These are phyloP conservation scores for Melanostigma gelatinosum DNA, from an alignment of 2,113 vertebrate species.

Conservation along the genomic window DNA sequence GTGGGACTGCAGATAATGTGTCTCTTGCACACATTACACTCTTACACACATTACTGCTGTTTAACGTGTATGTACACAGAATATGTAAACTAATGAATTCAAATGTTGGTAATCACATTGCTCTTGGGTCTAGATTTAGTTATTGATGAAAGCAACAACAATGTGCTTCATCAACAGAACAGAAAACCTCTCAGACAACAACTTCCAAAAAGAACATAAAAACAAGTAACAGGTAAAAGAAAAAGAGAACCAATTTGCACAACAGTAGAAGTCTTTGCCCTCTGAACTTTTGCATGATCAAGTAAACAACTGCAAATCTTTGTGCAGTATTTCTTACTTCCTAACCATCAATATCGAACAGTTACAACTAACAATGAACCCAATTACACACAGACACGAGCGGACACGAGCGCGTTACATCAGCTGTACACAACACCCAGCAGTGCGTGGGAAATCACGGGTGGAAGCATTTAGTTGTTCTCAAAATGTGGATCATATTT, in stretches of 20 bases:
- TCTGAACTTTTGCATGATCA: neutral
- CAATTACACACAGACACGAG: neutral
- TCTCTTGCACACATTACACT: neutral
- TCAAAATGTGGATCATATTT: neutral
- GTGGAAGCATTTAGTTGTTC: neutral
- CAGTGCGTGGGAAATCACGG: neutral
- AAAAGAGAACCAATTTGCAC: neutral
- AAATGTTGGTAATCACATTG: neutral
- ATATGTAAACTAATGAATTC: neutral
- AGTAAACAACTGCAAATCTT: neutral
- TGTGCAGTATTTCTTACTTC: neutral
- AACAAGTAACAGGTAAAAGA: neutral
- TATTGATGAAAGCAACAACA: neutral
- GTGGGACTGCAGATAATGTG: constrained; percentile 54
- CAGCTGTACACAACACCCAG: constrained; percentile 2
- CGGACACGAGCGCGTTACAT: neutral
- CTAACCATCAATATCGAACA: neutral
- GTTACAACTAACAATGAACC: neutral
- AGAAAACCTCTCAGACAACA: neutral
- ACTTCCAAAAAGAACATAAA: neutral
- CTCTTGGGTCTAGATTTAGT: neutral
- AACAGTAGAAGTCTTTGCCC: neutral
- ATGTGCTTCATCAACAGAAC: neutral
- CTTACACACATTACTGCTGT: constrained; percentile 12
- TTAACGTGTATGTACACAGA: neutral